These are phyloP conservation scores for Hymenochirus boettgeri DNA, from an alignment of 2,113 vertebrate species.

Conservation along the genomic window DNA sequence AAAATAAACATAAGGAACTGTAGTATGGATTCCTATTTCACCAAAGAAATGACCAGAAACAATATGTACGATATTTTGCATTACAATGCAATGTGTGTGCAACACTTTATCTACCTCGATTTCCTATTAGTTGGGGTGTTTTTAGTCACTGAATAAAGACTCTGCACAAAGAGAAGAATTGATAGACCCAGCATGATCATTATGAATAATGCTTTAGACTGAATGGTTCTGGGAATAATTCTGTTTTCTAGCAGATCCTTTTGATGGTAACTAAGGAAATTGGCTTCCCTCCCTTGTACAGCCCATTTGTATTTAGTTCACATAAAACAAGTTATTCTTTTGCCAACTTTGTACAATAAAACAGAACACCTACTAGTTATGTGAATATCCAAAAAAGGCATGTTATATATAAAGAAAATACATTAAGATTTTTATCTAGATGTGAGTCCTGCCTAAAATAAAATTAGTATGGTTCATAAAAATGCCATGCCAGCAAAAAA, in stretches of 20 bases:
- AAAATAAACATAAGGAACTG: background rate
- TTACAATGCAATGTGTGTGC: constrained; percentile 10
- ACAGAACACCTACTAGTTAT: constrained; percentile 25
- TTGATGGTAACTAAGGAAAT: constrained; percentile 37
- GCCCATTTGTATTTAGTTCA: constrained; percentile 29
- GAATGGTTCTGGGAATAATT: constrained; percentile 15
- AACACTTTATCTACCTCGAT: background rate
- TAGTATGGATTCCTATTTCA: background rate
- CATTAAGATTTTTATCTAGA: constrained; percentile 48
- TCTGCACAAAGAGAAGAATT: constrained; percentile 7
- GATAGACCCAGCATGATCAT: constrained; percentile 33
- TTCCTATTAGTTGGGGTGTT: background rate
- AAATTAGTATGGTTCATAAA: too few relatives aligned
- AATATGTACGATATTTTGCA: constrained; percentile 1
- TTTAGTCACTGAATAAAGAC: constrained; percentile 9
- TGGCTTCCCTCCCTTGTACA: constrained; percentile 33
- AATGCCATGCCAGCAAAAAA: too few relatives aligned
- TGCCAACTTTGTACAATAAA: constrained; percentile 13
- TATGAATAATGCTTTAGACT: constrained; percentile 23
- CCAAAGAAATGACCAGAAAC: constrained; percentile 2
- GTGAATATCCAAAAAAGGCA: constrained; percentile 31
- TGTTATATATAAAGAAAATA: constrained; percentile 48
- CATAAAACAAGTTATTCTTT: constrained; percentile 3
- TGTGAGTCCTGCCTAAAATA: constrained; percentile 43
- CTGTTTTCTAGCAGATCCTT: constrained; percentile 28